Conservation (phyloP, 1,140 invertebrate species). For the Lepidurus arcticus region DNA sequence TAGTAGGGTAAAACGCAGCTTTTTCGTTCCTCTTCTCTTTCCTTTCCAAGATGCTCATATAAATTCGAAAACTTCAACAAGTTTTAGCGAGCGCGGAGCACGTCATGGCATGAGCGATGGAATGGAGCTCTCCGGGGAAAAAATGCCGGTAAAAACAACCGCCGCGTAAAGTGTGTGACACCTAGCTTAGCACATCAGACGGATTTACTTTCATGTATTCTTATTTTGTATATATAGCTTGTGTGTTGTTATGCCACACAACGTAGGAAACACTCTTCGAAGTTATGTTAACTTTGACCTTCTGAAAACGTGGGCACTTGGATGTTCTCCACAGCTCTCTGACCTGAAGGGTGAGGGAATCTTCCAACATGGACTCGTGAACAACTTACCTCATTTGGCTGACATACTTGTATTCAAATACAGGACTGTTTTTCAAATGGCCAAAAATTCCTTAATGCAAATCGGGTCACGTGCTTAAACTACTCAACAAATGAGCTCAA, state of each 20-base stretch:
- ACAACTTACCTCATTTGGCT: too few species aligned
- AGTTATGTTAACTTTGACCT: too few species aligned
- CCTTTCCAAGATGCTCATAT: background rate
- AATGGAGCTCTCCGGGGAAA: background rate
- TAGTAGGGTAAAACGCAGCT: background rate
- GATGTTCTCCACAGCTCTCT: too few species aligned
- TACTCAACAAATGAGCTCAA: too few species aligned
- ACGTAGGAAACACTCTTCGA: too few species aligned
- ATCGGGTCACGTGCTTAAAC: too few species aligned
- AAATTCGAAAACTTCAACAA: background rate
- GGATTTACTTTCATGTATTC: background rate
- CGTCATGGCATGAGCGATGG: slow-evolving; percentile 9
- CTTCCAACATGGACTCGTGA: too few species aligned
- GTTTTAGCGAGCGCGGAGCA: background rate
- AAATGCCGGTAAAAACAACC: background rate
- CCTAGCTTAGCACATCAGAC: background rate
- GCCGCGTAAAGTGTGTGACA: background rate
- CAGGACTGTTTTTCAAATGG: too few species aligned
- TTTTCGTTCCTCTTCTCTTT: background rate
- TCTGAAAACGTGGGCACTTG: too few species aligned
- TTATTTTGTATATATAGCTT: background rate
- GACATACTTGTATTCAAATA: too few species aligned
- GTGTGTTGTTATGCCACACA: background rate
- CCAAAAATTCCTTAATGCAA: too few species aligned
- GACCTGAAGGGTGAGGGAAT: too few species aligned